Conservation (phyloP, 2,113 vertebrate genomes). For the Odocoileus hemionus region DNA sequence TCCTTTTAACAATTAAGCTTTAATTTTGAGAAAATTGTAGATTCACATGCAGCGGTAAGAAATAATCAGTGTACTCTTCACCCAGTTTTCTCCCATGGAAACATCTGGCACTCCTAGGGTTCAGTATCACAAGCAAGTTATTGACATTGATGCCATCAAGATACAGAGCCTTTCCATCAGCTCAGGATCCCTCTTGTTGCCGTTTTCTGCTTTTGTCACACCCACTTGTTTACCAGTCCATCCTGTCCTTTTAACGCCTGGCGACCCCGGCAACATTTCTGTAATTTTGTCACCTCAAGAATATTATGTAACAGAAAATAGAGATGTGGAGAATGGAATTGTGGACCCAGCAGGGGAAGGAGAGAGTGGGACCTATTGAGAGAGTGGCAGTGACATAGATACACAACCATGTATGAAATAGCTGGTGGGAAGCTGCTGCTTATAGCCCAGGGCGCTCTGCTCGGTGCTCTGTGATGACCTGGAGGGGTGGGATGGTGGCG, state of each 20-base stretch:
- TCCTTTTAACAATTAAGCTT: background rate
- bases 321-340: background rate
- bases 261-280: background rate
- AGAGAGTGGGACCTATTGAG: background rate
- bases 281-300: background rate
- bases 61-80: background rate
- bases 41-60: background rate
- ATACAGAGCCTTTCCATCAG: background rate
- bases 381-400: background rate
- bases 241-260: background rate
- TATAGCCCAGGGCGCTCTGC: background rate
- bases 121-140: background rate
- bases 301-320: background rate
- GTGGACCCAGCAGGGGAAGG: background rate
- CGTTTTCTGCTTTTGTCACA: background rate
- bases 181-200: background rate
- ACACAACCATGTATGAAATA: background rate
- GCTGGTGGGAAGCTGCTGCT: background rate
- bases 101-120: background rate
- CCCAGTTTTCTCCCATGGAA: background rate
- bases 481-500: background rate
- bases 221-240: background rate
- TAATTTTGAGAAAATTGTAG: background rate
- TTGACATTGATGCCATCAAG: background rate
- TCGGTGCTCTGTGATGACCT: background rate